phyloP scores from a whole-genome alignment of 35 echinoderm and acorn worm genomes.

The Acanthaster planci region DNA sequence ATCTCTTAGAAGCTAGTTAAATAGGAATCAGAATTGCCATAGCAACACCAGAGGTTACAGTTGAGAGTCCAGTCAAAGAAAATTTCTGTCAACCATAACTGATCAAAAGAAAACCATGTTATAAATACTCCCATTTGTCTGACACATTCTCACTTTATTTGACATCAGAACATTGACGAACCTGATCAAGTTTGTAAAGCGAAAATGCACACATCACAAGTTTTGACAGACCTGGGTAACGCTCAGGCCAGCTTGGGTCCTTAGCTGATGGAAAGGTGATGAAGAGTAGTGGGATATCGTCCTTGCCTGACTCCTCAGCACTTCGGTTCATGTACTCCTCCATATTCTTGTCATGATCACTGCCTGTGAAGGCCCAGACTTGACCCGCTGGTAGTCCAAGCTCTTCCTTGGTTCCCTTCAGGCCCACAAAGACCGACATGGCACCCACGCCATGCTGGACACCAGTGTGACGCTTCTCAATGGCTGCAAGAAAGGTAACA shows the following conservation, averaged over 20 bases:
- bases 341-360: conserved; percentile 39
- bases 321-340: conserved; percentile 47
- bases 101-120: too few relatives aligned
- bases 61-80: too few relatives aligned
- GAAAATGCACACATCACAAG: not conserved
- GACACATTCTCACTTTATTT: too few relatives aligned
- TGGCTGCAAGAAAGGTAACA: not conserved
- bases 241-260: conserved; percentile 73
- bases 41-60: too few relatives aligned
- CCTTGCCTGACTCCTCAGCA: conserved; percentile 38
- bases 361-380: conserved; percentile 63
- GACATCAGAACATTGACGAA: too few relatives aligned
- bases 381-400: conserved; percentile 65
- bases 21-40: too few relatives aligned
- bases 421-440: conserved; percentile 78
- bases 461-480: conserved; percentile 57
- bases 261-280: conserved; percentile 93
- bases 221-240: conserved; percentile 60
- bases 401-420: conserved; percentile 70
- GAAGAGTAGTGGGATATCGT: conserved; percentile 76
- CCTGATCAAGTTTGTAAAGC: too few relatives aligned
- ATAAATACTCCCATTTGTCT: too few relatives aligned
- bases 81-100: too few relatives aligned
- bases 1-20: too few relatives aligned
- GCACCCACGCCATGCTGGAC: conserved; percentile 60